Percentiles rank a stretch among this genome's conserved stretches.
Evolutionary conservation across 2,797 vertebrate genomes (phyloP).

Genomic region (Toxotes lorentzi): DNA sequence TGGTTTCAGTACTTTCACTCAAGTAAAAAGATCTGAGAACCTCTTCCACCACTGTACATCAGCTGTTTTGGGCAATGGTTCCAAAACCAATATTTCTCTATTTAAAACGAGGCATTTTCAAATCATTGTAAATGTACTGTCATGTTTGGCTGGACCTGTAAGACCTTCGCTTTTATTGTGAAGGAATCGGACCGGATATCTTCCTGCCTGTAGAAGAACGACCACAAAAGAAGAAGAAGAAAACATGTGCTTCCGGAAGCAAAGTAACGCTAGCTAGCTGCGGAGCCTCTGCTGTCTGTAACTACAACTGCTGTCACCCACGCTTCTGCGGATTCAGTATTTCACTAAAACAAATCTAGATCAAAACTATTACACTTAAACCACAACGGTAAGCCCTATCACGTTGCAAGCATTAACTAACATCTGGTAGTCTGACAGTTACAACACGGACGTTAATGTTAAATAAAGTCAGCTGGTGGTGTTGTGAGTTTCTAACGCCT

Average conservation of each 20-base stretch:
- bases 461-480: constrained; percentile 11
- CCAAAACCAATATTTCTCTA: too few relatives aligned
- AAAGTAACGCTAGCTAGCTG: not conserved
- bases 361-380: not conserved
- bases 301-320: not conserved
- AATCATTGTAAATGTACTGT: too few relatives aligned
- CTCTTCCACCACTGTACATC: too few relatives aligned
- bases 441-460: too few relatives aligned
- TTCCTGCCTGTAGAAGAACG: not conserved
- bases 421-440: not conserved
- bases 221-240: too few relatives aligned
- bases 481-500: not conserved
- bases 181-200: constrained; percentile 43
- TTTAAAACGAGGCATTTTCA: too few relatives aligned
- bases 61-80: too few relatives aligned
- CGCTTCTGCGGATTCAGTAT: not conserved
- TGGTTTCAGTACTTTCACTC: too few relatives aligned
- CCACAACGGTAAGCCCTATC: constrained; percentile 13
- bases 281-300: not conserved
- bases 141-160: not conserved
- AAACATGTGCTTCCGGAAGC: constrained; percentile 25
- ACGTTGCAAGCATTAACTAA: too few relatives aligned
- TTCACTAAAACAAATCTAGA: not conserved
- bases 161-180: constrained; percentile 46
- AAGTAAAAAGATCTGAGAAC: too few relatives aligned